Conservation (phyloP, 2,888 invertebrate genomes). For the Dynastes hyllus region DNA sequence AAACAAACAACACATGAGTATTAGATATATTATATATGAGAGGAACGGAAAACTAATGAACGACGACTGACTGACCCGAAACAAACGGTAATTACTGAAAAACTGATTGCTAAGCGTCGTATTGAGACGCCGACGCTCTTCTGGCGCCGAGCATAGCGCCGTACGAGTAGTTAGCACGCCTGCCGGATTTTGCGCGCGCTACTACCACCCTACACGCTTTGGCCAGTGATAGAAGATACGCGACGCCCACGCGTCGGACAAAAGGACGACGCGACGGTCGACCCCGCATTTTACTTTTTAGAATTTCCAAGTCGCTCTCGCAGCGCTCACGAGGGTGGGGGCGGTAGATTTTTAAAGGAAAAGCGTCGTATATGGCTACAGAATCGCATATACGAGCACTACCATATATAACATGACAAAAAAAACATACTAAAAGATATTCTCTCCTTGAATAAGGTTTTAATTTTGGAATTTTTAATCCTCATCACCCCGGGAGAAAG, state of each 20-base stretch:
- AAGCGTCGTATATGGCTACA: slow-evolving; percentile 2
- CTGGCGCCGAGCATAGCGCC: slow-evolving; percentile 70
- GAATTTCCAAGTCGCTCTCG: slow-evolving; percentile 59
- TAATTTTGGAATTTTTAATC: slow-evolving; percentile 39
- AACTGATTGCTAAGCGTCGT: slow-evolving; percentile 69
- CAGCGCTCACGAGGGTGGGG: slow-evolving; percentile 56
- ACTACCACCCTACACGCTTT: too few species aligned
- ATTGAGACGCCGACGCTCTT: slow-evolving; percentile 70
- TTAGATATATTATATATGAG: too few species aligned
- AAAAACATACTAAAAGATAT: neutral
- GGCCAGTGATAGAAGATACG: slow-evolving; percentile 62
- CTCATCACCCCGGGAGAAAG: slow-evolving; percentile 10
- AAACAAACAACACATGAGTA: slow-evolving; percentile 13
- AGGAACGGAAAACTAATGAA: slow-evolving; percentile 36
- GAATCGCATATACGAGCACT: slow-evolving; percentile 24
- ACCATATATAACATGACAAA: slow-evolving; percentile 26
- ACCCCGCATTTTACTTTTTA: slow-evolving; percentile 66
- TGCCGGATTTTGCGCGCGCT: slow-evolving; percentile 71
- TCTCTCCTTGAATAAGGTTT: neutral
- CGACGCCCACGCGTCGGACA: slow-evolving; percentile 60
- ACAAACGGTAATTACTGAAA: slow-evolving; percentile 66
- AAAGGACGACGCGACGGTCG: slow-evolving; percentile 60
- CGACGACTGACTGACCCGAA: slow-evolving; percentile 46
- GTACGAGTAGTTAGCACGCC: slow-evolving; percentile 71
- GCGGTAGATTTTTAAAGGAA: slow-evolving; percentile 44